These are phyloP conservation scores for Choristoneura fumiferana DNA, from an alignment of 1,140 invertebrate species.

Conservation along the genomic window DNA sequence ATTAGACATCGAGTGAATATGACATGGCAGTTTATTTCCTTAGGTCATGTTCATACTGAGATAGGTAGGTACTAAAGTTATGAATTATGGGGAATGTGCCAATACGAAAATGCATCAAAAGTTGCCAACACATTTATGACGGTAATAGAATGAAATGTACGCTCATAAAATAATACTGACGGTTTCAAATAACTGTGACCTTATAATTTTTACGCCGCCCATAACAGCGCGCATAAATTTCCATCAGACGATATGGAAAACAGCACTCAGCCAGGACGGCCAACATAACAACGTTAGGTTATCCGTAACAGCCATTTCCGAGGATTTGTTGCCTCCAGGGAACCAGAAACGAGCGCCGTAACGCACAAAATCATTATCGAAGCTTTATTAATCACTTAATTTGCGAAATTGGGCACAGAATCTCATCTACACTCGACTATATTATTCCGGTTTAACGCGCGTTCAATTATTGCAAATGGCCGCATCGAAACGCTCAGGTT, in stretches of 20 bases:
- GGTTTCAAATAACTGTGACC: constrained; percentile 11
- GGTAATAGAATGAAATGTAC: constrained; percentile 2
- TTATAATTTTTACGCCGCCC: constrained; percentile 10
- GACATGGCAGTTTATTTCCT: no score
- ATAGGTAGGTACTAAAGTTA: no score
- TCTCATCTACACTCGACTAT: constrained; percentile 19
- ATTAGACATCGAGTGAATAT: no score
- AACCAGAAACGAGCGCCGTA: background rate
- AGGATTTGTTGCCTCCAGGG: background rate
- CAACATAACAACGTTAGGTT: background rate
- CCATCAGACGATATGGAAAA: constrained; percentile 10
- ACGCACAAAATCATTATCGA: constrained; percentile 6
- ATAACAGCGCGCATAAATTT: constrained; percentile 3
- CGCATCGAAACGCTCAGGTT: constrained; percentile 1
- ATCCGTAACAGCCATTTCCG: background rate
- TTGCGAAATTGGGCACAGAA: constrained; percentile 36
- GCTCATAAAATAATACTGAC: constrained; percentile 9
- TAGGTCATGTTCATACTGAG: no score
- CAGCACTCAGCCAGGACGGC: background rate
- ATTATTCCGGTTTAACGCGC: constrained; percentile 29
- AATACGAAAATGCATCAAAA: constrained; percentile 12
- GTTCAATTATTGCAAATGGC: constrained; percentile 34
- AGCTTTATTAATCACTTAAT: constrained; percentile 30
- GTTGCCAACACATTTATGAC: constrained; percentile 3
- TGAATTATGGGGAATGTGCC: constrained; percentile 3